Evolutionary conservation across 2,888 invertebrate genomes (phyloP), one percentile per base, ranked within the genome.

Genomic region (Callinectes sapidus): DNA sequence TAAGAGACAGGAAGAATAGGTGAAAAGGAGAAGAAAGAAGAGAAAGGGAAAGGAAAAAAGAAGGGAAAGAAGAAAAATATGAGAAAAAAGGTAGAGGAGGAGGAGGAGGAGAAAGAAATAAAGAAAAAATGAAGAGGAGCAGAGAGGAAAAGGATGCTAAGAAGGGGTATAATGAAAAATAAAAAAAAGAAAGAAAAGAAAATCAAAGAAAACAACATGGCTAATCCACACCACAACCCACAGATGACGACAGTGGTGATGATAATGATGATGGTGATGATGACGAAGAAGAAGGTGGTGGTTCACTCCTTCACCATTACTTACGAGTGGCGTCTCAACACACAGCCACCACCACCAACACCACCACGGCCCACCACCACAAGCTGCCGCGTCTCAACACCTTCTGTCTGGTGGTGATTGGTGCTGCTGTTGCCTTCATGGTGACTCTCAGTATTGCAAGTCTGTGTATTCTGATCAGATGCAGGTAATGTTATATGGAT

Each of bases 381-480:
- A n/a, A 77, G 28, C 28, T 28, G 28, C 71, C 28, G 2, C 71
- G 23, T 23, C 35, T 66, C 35, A 66, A 66, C 66, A 89, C 89
- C 8, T 0, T 89, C 91, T 91, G 48, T 32, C 42, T 90, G 90
- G 77, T 32, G 28, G 48, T 77, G 28, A 81, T 90, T 42, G 81
- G 54, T 77, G 90, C 54, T 77, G 81, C 90, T 16, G 2, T 90
- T 0, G 54, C 48, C 28, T 77, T 90, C 28, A 90, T 90, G 77
- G 77, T 81, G 28, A 32, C 81, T 18, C 42, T 90, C 28, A 90
- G 90, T 48, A 71, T 54, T 90, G 81, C 90, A 5, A 77, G 81
- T 3, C 23, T 81, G 23, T 81, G n/a, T 54, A n/a, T 90, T 54
- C 18, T 81, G 32, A 8, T 42, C 28, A 48, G 48, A 54, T 90